phyloP scores from a whole-genome alignment of 2,888 invertebrate species.

The Nineta flava region DNA sequence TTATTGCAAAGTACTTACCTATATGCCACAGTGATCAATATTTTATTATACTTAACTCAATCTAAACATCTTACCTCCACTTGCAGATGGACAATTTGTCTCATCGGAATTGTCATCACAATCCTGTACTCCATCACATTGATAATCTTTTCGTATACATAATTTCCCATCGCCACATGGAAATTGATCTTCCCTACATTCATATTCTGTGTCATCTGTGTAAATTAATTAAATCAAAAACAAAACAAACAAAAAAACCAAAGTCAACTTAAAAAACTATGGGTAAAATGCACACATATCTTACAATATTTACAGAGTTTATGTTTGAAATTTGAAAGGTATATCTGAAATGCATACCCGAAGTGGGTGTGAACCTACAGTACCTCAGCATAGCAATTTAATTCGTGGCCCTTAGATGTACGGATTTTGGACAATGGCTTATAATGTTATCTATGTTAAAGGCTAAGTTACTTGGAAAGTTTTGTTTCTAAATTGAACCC shows the following conservation, averaged over 20 bases:
- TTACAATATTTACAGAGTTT: no score
- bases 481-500: no score
- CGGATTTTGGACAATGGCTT: no score
- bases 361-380: no score
- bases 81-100: constrained; percentile 30
- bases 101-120: constrained; percentile 56
- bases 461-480: no score
- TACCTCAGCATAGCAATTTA: no score
- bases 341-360: no score
- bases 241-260: not conserved
- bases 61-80: not conserved
- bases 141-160: constrained; percentile 35
- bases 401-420: no score
- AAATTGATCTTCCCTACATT: constrained; percentile 31
- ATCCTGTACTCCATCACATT: constrained; percentile 41
- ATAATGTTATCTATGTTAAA: no score
- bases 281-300: no score
- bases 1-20: not conserved
- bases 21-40: not conserved
- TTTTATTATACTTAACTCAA: not conserved
- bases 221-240: not conserved
- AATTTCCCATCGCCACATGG: constrained; percentile 42
- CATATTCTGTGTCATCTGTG: constrained; percentile 15
- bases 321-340: no score
- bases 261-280: no score